Conservation (phyloP, 2,888 invertebrate genomes). For the Galerucella calmariensis region DNA sequence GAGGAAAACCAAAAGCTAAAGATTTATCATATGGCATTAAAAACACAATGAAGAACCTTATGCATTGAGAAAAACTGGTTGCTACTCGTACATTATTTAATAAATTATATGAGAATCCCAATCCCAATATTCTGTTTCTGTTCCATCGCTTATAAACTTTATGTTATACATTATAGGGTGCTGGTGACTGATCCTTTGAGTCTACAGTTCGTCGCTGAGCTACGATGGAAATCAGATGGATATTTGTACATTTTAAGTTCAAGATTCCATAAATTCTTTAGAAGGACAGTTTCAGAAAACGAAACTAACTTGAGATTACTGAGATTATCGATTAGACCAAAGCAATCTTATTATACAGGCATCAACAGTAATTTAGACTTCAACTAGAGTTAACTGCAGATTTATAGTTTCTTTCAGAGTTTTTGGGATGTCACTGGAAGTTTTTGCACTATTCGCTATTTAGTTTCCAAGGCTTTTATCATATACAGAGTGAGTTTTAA, state of each 20-base stretch:
- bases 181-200: conserved; percentile 77
- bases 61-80: too few species aligned
- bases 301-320: conserved; percentile 81
- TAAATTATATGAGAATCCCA: too few species aligned
- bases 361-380: background rate
- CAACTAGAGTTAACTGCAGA: background rate
- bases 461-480: too few species aligned
- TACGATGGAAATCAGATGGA: conserved; percentile 75
- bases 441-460: too few species aligned
- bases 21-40: too few species aligned
- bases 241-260: conserved; percentile 80
- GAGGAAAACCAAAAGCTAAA: too few species aligned
- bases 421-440: too few species aligned
- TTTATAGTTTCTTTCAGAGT: too few species aligned
- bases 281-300: conserved; percentile 72
- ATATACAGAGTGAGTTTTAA: too few species aligned
- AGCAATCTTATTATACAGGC: background rate
- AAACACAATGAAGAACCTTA: too few species aligned
- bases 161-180: conserved; percentile 67
- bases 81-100: too few species aligned
- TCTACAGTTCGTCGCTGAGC: conserved; percentile 83
- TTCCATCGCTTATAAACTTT: background rate
- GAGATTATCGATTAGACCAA: conserved; percentile 6
- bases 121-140: too few species aligned
- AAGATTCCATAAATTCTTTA: conserved; percentile 84